A percentile compares a stretch with the other conserved stretches of the same genome.
These are phyloP conservation scores for Enteromius anoplus DNA, from an alignment of 2,797 vertebrate species.

Conservation along the genomic window DNA sequence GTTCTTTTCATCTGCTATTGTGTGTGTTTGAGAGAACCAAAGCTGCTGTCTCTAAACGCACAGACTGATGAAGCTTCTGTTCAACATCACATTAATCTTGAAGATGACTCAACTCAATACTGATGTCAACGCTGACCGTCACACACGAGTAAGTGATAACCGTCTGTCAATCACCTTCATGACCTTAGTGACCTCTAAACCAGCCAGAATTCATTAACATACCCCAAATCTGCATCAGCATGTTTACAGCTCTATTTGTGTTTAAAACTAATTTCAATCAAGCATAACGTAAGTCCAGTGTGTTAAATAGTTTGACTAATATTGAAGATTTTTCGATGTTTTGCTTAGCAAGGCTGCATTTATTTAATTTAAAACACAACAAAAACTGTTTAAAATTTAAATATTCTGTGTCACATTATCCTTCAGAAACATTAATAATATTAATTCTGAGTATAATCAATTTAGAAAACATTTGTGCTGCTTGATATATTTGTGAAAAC, in stretches of 20 bases:
- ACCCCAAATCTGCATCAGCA: not conserved
- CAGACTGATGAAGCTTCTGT: not conserved
- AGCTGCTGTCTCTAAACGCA: not conserved
- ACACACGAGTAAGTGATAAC: not conserved
- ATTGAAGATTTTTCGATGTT: not conserved
- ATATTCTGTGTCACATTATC: not conserved
- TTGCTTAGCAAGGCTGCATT: not conserved
- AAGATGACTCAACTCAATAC: not conserved
- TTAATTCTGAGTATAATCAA: not conserved
- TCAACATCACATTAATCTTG: not conserved
- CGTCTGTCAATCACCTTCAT: not conserved
- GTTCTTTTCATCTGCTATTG: constrained; percentile 68
- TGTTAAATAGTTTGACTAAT: not conserved
- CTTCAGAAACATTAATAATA: not conserved
- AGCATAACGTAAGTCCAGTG: not conserved
- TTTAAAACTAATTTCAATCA: not conserved
- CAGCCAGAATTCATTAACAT: not conserved
- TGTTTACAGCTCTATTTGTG: not conserved
- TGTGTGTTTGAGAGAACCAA: not conserved
- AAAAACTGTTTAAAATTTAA: not conserved
- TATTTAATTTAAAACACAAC: not conserved
- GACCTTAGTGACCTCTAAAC: not conserved
- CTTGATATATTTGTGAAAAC: not conserved
- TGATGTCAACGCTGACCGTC: not conserved
- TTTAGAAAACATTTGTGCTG: not conserved